phyloP scores from a whole-genome alignment of 2,113 vertebrate genomes.

The Zosterops japonicus region DNA sequence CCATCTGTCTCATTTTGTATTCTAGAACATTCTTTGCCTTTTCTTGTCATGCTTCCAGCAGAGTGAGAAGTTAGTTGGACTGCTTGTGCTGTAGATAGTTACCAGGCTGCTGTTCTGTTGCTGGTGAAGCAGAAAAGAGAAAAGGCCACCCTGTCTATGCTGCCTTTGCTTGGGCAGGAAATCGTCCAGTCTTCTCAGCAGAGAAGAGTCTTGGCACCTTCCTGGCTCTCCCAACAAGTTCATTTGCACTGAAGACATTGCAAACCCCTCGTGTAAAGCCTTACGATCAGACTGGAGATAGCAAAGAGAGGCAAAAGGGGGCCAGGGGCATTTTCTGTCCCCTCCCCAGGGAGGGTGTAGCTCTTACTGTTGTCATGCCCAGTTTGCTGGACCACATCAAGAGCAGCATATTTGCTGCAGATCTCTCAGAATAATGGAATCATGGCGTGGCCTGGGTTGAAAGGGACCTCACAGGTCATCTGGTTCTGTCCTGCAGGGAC shows the following conservation, averaged over 20 bases:
- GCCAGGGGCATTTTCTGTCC: rapidly evolving
- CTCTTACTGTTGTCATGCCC: neutral
- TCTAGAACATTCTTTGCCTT: neutral
- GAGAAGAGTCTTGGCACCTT: too few species aligned
- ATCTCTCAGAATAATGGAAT: neutral
- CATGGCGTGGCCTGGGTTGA: neutral
- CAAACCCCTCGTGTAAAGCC: neutral
- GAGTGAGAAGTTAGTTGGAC: neutral
- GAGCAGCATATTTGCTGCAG: neutral
- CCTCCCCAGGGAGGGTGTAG: rapidly evolving
- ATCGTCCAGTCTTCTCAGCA: too few species aligned
- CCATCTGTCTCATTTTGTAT: conserved; percentile 18
- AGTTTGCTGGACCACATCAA: neutral
- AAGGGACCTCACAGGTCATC: neutral
- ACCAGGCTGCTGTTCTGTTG: neutral
- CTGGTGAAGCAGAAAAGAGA: neutral
- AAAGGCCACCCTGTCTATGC: rapidly evolving
- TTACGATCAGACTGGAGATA: neutral
- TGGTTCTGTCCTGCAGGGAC: neutral
- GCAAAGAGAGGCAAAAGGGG: neutral
- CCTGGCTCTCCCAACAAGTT: too few species aligned
- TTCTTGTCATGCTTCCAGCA: conserved; percentile 3
- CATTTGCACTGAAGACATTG: neutral
- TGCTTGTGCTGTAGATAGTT: neutral
- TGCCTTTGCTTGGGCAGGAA: neutral